Evolutionary conservation across 2,113 vertebrate species (phyloP).

Genomic region (Stegostoma tigrinum): DNA sequence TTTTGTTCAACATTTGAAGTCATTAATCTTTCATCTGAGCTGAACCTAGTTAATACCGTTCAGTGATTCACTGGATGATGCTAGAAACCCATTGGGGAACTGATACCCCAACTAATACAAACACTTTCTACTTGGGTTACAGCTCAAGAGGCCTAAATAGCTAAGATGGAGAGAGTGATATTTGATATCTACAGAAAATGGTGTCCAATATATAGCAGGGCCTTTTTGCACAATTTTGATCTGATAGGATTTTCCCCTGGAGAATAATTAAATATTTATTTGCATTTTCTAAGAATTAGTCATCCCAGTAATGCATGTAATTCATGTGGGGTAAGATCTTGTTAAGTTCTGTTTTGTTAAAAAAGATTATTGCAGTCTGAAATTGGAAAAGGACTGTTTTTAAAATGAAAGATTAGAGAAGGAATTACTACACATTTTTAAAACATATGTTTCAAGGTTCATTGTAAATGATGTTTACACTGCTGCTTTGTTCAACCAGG

Average conservation of each 20-base stretch:
- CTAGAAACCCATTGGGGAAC: not conserved
- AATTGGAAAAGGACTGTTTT: too few species aligned
- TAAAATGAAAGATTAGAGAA: too few species aligned
- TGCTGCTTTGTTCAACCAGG: too few species aligned
- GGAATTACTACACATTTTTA: too few species aligned
- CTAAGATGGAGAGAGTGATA: not conserved
- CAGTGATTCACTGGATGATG: not conserved
- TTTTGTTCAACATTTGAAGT: not conserved
- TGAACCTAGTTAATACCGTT: not conserved
- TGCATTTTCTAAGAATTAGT: not conserved
- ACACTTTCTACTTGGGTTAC: not conserved
- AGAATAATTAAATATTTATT: not conserved
- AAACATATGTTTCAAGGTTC: too few species aligned
- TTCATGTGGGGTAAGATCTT: not conserved
- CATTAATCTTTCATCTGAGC: not conserved
- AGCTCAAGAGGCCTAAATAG: not conserved
- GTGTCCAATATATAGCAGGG: not conserved
- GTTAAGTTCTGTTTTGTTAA: not conserved
- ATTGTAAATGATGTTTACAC: too few species aligned
- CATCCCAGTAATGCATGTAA: not conserved
- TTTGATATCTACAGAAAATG: not conserved
- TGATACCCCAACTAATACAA: not conserved
- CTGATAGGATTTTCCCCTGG: not conserved
- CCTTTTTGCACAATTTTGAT: not conserved
- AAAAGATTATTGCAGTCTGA: too few species aligned